Percentiles rank a stretch among this genome's conserved stretches.
These are phyloP conservation scores for Xenopus borealis DNA, from an alignment of 2,113 vertebrate genomes.

Conservation along the genomic window DNA sequence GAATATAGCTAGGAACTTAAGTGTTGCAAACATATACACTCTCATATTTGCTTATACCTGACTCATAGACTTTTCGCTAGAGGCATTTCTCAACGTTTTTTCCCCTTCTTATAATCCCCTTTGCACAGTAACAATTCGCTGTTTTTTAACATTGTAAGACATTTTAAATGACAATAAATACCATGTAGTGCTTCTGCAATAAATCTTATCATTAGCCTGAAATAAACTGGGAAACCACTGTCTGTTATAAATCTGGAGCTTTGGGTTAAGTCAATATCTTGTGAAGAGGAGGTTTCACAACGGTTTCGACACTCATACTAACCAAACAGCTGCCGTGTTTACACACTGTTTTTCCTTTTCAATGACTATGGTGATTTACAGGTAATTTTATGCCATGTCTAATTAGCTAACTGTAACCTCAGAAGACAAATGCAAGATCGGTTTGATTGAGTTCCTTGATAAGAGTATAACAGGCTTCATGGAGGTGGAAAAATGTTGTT, in stretches of 20 bases:
- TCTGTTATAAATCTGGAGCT: not conserved
- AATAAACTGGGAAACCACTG: slow-evolving; percentile 30
- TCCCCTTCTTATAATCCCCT: not conserved
- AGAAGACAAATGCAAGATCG: slow-evolving; percentile 46
- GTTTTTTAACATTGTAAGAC: slow-evolving; percentile 15
- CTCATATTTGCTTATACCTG: slow-evolving; percentile 31
- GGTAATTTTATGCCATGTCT: slow-evolving; percentile 50
- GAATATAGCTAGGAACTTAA: slow-evolving; percentile 36
- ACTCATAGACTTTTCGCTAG: slow-evolving; percentile 34
- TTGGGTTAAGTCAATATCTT: not conserved
- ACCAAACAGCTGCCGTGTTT: not conserved
- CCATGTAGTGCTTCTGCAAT: slow-evolving; percentile 31
- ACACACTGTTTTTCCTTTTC: not conserved
- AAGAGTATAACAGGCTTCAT: slow-evolving; percentile 59
- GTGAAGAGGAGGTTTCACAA: not conserved
- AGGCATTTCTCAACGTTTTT: slow-evolving; percentile 22
- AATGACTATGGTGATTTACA: slow-evolving; percentile 40
- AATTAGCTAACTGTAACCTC: slow-evolving; percentile 50
- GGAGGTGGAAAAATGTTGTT: slow-evolving; percentile 59
- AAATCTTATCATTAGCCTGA: slow-evolving; percentile 29
- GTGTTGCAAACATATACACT: slow-evolving; percentile 34
- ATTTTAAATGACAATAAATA: not conserved
- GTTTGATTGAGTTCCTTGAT: slow-evolving; percentile 49
- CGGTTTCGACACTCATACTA: no score
- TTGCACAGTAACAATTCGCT: slow-evolving; percentile 12